A percentile compares a stretch with the other conserved stretches of the same genome.
Conservation (phyloP, 2,113 vertebrate genomes). For the Gymnarchus niloticus region DNA sequence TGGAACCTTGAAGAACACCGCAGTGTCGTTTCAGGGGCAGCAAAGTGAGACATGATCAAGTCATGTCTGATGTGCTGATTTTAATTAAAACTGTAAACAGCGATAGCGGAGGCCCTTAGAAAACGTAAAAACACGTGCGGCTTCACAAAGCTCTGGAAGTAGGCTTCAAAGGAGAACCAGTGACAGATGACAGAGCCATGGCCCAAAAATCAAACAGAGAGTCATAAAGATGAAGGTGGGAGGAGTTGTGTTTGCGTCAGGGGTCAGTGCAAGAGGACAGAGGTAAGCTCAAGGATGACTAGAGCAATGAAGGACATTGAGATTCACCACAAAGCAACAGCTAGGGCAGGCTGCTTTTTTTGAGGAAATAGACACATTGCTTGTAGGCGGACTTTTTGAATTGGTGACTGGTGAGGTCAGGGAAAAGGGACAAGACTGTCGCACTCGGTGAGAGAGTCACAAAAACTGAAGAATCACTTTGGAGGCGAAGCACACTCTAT, state of each 20-base stretch:
- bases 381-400: background rate
- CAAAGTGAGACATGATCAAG: background rate
- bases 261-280: background rate
- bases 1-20: background rate
- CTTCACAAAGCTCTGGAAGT: background rate
- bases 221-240: background rate
- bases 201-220: background rate
- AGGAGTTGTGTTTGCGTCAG: background rate
- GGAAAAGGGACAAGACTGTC: background rate
- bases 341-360: background rate
- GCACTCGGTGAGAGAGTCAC: background rate
- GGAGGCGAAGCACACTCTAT: background rate
- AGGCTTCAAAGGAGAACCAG: background rate
- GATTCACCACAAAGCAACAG: background rate
- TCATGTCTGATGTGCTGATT: background rate
- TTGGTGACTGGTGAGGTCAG: background rate
- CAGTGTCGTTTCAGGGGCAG: background rate
- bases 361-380: background rate
- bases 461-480: background rate
- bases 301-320: background rate
- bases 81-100: slow-evolving; percentile 2
- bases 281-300: background rate
- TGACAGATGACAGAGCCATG: background rate
- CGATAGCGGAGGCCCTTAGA: background rate
- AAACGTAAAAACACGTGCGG: background rate